Percentiles rank a stretch among this genome's conserved stretches.
Evolutionary conservation across 2,113 vertebrate species (phyloP).

Genomic region (Chionis minor): DNA sequence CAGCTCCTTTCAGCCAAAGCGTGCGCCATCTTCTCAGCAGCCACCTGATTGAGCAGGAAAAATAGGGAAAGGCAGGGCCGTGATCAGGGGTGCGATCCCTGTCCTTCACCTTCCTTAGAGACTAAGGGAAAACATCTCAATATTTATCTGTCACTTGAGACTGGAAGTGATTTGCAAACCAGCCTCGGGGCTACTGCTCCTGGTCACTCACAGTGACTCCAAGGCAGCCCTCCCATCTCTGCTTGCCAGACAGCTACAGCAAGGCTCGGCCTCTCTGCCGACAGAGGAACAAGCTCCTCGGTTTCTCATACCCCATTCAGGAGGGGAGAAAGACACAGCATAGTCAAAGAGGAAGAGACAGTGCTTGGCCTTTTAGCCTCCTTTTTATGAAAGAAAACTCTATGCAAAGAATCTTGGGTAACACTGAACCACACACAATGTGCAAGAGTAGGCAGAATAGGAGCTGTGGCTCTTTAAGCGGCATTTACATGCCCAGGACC

Average conservation of each 20-base stretch:
- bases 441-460: neutral
- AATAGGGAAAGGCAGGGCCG: neutral
- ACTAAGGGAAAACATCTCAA: neutral
- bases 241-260: neutral
- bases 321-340: neutral
- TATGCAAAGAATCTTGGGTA: neutral
- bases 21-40: constrained; percentile 75
- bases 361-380: neutral
- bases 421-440: neutral
- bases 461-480: neutral
- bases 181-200: neutral
- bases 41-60: constrained; percentile 62
- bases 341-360: neutral
- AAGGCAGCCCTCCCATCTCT: neutral
- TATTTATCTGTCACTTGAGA: neutral
- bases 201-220: neutral
- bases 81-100: neutral
- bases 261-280: neutral
- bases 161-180: neutral
- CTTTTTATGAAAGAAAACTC: neutral
- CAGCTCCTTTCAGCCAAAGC: constrained; percentile 81
- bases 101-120: neutral
- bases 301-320: neutral
- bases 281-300: neutral
- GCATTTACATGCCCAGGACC: neutral